phyloP scores from a whole-genome alignment of 2,888 invertebrate genomes.

The Caenorhabditis plicata region DNA sequence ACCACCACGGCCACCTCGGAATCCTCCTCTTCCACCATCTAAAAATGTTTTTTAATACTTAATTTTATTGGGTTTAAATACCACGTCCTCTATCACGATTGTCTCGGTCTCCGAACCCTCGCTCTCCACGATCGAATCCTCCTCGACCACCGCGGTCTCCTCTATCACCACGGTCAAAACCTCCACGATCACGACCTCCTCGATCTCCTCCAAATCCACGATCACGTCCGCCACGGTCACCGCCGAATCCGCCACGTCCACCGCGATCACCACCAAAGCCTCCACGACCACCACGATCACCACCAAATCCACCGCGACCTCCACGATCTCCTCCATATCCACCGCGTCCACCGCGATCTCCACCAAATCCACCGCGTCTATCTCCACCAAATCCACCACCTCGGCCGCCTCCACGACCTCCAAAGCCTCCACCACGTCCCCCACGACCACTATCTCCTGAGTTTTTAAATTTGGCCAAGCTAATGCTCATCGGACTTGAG shows the following conservation, averaged over 20 bases:
- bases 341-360: conserved; percentile 21
- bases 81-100: no score
- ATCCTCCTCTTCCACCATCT: conserved; percentile 36
- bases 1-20: conserved; percentile 32
- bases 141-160: conserved; percentile 18
- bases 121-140: no score
- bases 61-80: no score
- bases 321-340: conserved; percentile 13
- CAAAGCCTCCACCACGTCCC: conserved; percentile 16
- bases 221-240: conserved; percentile 4
- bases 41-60: no score
- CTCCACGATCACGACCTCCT: conserved; percentile 19
- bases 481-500: conserved; percentile 52
- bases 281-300: conserved; percentile 1
- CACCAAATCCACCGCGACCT: conserved; percentile 20
- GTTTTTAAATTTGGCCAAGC: conserved; percentile 54
- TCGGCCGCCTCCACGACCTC: conserved; percentile 32
- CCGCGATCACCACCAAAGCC: conserved; percentile 9
- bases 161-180: conserved; percentile 5
- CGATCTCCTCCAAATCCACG: conserved; percentile 4
- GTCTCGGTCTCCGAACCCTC: no score
- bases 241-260: conserved; percentile 18
- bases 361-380: conserved; percentile 9
- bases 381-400: conserved; percentile 30
- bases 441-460: no score